Percentiles rank a stretch among this genome's conserved stretches.
Evolutionary conservation across 1,140 invertebrate species (phyloP).

Genomic region (Babylonia areolata): DNA sequence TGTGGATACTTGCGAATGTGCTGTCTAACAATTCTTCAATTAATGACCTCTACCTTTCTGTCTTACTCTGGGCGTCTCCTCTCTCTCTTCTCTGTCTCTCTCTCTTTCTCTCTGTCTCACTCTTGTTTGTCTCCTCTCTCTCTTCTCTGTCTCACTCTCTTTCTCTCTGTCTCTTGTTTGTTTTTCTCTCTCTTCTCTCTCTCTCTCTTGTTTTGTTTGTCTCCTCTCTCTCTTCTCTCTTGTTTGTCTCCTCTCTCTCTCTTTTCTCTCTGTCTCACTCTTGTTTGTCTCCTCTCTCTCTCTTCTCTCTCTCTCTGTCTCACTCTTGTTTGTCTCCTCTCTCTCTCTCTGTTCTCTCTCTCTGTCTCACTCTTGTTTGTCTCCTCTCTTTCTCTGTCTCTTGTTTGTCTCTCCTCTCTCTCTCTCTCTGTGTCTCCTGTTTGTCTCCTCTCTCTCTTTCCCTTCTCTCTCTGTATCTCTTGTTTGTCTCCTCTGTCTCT

Average conservation of each 20-base stretch:
- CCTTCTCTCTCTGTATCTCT: too few species aligned
- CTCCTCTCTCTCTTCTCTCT: too few species aligned
- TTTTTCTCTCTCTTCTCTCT: background rate
- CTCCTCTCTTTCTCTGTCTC: background rate
- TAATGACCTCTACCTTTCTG: too few species aligned
- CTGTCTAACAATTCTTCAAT: too few species aligned
- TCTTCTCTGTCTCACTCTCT: background rate
- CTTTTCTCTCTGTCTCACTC: conserved; percentile 5
- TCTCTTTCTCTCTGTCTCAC: background rate
- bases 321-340: too few species aligned
- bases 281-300: background rate
- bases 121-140: background rate
- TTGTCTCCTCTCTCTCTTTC: background rate
- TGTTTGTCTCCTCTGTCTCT: background rate
- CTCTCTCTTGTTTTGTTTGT: too few species aligned
- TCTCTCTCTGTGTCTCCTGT: conserved; percentile 14
- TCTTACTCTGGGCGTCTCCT: too few species aligned
- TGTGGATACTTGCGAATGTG: too few species aligned
- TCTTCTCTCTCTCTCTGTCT: too few species aligned
- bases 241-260: conserved; percentile 14
- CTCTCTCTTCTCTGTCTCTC: too few species aligned
- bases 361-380: background rate
- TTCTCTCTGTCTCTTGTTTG: background rate
- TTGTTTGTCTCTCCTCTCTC: background rate
- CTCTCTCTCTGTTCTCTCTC: background rate